A percentile compares a stretch with the other conserved stretches of the same genome.
These are phyloP conservation scores for Chionis minor DNA, from an alignment of 2,113 vertebrate species.

Conservation along the genomic window DNA sequence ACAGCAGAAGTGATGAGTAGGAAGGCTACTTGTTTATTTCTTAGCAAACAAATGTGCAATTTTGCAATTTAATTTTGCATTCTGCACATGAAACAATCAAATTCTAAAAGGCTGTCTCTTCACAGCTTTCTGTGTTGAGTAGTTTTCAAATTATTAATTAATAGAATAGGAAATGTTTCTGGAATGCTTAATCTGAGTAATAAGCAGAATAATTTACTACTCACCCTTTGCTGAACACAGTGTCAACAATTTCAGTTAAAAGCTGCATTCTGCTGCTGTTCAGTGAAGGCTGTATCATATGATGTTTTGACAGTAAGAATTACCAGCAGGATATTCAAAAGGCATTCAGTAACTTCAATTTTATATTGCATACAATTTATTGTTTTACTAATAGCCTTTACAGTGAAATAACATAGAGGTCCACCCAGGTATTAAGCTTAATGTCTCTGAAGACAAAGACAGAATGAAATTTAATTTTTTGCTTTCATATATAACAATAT, in stretches of 20 bases:
- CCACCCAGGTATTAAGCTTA: background rate
- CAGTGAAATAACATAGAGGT: background rate
- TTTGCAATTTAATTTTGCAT: background rate
- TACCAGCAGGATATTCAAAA: background rate
- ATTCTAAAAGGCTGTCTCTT: constrained; percentile 11
- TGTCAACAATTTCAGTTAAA: background rate
- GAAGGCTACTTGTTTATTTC: background rate
- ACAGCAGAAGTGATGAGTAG: background rate
- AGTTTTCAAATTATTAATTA: constrained; percentile 54
- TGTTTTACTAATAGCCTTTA: background rate
- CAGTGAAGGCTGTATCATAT: background rate
- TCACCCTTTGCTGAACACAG: constrained; percentile 1
- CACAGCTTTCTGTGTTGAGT: background rate
- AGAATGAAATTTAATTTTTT: background rate
- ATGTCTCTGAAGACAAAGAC: background rate
- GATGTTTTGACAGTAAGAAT: constrained; percentile 2
- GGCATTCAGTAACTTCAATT: background rate
- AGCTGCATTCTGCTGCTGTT: background rate
- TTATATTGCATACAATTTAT: background rate
- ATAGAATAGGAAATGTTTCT: constrained; percentile 39
- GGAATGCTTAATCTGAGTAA: constrained; percentile 33
- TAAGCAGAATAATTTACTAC: constrained; percentile 37
- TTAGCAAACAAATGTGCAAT: background rate
- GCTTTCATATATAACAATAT: background rate
- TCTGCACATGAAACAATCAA: background rate